Evolutionary conservation across 2,797 vertebrate species (phyloP), one percentile per base, ranked within the genome.

Genomic region (Lacerta viridis): DNA sequence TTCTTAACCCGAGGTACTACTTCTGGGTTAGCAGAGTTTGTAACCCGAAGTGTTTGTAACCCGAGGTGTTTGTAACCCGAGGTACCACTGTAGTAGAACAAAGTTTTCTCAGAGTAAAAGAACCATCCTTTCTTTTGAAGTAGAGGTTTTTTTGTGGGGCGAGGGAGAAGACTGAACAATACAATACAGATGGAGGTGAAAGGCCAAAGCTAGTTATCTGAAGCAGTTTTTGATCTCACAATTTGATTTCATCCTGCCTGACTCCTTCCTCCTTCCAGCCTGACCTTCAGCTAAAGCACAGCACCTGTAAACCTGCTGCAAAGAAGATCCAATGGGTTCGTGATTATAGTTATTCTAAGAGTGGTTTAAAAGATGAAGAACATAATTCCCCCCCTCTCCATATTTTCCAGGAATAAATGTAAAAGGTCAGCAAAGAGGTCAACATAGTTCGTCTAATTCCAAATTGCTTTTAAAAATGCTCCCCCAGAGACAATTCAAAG

Each of bases 311-410:
- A 1, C 75, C 2, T 20, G 5, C 0, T 36, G 66, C 72, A 20
- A 0, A 0, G 15, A 83, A 59, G 15, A 33, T 13, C 82, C 78
- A 25, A 5, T 41, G 25, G 91, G 20, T 50, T 91, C 61, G 78
- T 82, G 55, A 43, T 46, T 74, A 75, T 41, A 88, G 88, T 84
- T 74, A 72, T 80, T 92, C 88, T 84, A 59, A 87, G 74, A 84
- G 8, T 55, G 75, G 43, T 79, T 80, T 89, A 85, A 76, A 89
- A 85, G 88, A 85, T 81, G 61, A 84, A 76, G 83, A 75, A 66
- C 20, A 71, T 39, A 83, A 75, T n/a, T 18, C 29, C 25, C 23
- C 50, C 33, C 72, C 36, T 15, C 33, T 69, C 25, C 43, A 75
- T 75, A 81, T 66, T 80, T 43, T 66, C 71, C 15, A 50, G 39